Conservation (phyloP, 2,888 invertebrate genomes). For the Listrodromus nycthemerus region DNA sequence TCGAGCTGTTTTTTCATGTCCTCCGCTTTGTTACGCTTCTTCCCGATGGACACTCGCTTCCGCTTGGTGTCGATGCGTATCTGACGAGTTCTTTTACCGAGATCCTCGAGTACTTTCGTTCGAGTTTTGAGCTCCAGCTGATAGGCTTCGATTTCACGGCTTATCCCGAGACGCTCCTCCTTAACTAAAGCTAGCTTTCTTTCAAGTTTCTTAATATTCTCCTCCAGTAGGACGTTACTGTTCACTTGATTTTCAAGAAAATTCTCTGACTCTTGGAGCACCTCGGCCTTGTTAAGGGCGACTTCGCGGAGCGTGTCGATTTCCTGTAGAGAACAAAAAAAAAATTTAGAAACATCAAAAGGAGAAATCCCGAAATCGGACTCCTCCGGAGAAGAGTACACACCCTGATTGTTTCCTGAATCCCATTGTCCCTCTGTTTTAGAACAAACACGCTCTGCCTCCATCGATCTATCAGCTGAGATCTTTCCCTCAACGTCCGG, state of each 20-base stretch:
- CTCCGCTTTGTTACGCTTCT: constrained; percentile 68
- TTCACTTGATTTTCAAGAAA: constrained; percentile 87
- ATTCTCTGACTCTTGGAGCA: constrained; percentile 87
- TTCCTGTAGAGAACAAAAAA: constrained; percentile 83
- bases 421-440: constrained; percentile 89
- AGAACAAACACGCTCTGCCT: constrained; percentile 89
- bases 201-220: constrained; percentile 83
- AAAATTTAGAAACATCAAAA: constrained; percentile 14
- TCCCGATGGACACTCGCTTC: constrained; percentile 62
- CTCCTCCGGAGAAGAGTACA: constrained; percentile 76
- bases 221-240: constrained; percentile 86
- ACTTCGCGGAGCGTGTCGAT: constrained; percentile 85
- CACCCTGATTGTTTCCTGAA: constrained; percentile 86
- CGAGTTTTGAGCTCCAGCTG: constrained; percentile 84
- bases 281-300: constrained; percentile 85
- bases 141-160: constrained; percentile 80
- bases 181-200: constrained; percentile 82
- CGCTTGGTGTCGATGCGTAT: constrained; percentile 68
- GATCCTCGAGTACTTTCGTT: constrained; percentile 69
- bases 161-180: constrained; percentile 80
- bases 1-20: constrained; percentile 81
- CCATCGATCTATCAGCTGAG: constrained; percentile 90
- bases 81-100: constrained; percentile 68
- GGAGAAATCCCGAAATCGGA: neutral
- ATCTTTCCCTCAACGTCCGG: constrained; percentile 88